Conservation (phyloP, 2,113 vertebrate species). For the Perognathus longimembris region DNA sequence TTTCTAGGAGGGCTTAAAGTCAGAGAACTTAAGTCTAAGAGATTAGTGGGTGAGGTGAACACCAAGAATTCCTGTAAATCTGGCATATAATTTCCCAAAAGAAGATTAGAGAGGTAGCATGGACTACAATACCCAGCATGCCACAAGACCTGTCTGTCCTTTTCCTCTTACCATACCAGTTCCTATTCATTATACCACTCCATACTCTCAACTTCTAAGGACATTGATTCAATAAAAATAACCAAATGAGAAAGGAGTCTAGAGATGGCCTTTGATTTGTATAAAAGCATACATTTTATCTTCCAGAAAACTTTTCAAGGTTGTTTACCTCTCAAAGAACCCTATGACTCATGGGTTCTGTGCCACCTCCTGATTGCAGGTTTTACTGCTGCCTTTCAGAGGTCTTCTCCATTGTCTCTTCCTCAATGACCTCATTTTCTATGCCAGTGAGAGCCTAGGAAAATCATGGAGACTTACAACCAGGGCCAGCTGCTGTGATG, state of each 20-base stretch:
- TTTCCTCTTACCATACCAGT: not conserved
- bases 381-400: conserved; percentile 57
- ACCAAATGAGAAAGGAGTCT: not conserved
- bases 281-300: conserved; percentile 65
- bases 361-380: not conserved
- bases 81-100: not conserved
- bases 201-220: not conserved
- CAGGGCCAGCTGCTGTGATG: conserved; percentile 47
- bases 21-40: not conserved
- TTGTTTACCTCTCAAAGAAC: conserved; percentile 74
- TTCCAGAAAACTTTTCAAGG: conserved; percentile 48
- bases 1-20: not conserved
- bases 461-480: conserved; percentile 64
- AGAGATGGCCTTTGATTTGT: conserved; percentile 15
- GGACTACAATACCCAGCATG: not conserved
- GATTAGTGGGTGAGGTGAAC: not conserved
- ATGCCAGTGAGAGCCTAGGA: conserved; percentile 58
- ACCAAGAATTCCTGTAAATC: not conserved
- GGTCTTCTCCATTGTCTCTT: conserved; percentile 57
- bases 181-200: not conserved
- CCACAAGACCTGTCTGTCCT: not conserved
- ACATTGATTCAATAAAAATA: conserved; percentile 50
- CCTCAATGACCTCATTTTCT: conserved; percentile 71
- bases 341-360: conserved; percentile 41
- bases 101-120: not conserved